Conservation (phyloP, 2,113 vertebrate species). For the Salvelinus alpinus region DNA sequence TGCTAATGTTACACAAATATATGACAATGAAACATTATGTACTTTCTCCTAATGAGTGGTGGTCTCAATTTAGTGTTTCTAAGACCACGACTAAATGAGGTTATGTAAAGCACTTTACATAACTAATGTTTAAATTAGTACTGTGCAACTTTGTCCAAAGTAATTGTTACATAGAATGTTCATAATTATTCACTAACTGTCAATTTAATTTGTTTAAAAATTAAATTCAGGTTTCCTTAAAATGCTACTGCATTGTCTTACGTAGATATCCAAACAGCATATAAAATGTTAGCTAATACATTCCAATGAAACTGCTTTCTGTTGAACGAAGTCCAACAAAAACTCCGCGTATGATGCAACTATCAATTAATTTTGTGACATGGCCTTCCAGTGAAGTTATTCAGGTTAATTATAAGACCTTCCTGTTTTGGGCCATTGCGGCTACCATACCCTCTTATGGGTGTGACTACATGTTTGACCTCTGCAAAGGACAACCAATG, state of each 20-base stretch:
- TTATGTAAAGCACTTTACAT: no score
- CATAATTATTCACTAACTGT: no score
- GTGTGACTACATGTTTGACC: slow-evolving; percentile 30
- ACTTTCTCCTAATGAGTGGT: background rate
- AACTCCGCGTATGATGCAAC: background rate
- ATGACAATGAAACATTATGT: background rate
- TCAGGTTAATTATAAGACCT: background rate
- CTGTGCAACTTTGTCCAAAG: background rate
- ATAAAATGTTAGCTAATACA: background rate
- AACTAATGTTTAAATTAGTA: no score
- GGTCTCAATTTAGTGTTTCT: no score
- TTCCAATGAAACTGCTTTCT: background rate
- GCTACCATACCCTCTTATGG: slow-evolving; percentile 29
- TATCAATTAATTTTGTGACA: background rate
- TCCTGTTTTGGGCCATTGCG: slow-evolving; percentile 6
- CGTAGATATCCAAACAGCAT: background rate
- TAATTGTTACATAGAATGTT: no score
- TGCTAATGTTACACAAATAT: background rate
- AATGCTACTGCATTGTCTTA: background rate
- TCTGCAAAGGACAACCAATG: slow-evolving; percentile 44
- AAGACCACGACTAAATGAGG: no score
- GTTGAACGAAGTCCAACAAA: no score
- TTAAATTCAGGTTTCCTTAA: background rate
- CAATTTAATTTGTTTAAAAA: no score
- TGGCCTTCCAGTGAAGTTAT: background rate